These are phyloP conservation scores for Stegastes partitus DNA, from an alignment of 2,113 vertebrate genomes.

Conservation along the genomic window DNA sequence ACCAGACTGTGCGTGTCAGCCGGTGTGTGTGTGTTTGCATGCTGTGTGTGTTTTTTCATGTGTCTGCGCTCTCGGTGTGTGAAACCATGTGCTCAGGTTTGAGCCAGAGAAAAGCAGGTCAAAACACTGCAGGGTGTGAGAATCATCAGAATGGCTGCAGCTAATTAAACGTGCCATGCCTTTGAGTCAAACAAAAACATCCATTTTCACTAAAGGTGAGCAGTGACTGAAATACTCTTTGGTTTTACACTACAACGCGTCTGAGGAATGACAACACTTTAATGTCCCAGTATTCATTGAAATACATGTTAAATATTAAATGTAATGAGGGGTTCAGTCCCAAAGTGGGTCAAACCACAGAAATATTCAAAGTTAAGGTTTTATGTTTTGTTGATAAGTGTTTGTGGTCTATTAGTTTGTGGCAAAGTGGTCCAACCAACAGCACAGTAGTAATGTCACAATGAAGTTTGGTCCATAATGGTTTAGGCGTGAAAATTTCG, in stretches of 20 bases:
- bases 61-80: conserved; percentile 56
- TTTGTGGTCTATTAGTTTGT: no score
- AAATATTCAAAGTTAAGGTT: no score
- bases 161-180: conserved; percentile 67
- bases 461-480: no score
- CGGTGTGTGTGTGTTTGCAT: not conserved
- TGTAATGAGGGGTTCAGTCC: no score
- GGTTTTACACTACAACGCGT: no score
- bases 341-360: no score
- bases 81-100: conserved; percentile 52
- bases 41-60: conserved; percentile 38
- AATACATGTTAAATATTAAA: not conserved
- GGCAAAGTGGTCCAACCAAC: no score
- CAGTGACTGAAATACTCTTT: conserved; percentile 17
- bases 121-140: conserved; percentile 67
- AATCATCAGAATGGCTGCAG: conserved; percentile 56
- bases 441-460: no score
- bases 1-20: conserved; percentile 17
- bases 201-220: conserved; percentile 38
- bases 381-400: no score
- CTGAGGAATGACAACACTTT: no score
- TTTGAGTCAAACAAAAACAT: conserved; percentile 46
- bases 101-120: conserved; percentile 75
- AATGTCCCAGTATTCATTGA: not conserved
- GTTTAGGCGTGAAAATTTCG: no score